Percentiles rank a stretch among this genome's conserved stretches.
These are phyloP conservation scores for Thumatha senex DNA, from an alignment of 2,888 invertebrate genomes.

Conservation along the genomic window DNA sequence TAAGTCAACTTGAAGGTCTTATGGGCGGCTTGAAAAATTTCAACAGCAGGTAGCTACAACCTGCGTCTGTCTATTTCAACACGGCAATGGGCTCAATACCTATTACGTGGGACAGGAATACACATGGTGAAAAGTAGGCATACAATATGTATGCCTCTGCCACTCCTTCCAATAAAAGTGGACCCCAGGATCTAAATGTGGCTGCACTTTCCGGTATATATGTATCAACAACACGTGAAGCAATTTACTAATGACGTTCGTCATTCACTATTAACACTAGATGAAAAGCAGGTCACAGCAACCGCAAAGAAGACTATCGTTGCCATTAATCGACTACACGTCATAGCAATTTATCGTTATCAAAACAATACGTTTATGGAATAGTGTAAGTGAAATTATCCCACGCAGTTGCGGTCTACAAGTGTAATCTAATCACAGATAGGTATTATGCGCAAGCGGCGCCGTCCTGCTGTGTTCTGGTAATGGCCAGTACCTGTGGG, in stretches of 20 bases:
- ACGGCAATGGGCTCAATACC: too few relatives aligned
- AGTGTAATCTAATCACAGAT: conserved; percentile 38
- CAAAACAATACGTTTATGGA: conserved; percentile 12
- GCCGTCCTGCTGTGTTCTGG: conserved; percentile 25
- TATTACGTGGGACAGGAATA: too few relatives aligned
- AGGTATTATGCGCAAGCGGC: conserved; percentile 15
- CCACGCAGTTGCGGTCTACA: conserved; percentile 40
- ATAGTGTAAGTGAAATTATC: conserved; percentile 39
- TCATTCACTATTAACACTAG: neutral
- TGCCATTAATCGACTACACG: neutral
- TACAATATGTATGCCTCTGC: too few relatives aligned
- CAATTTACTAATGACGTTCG: neutral
- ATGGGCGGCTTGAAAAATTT: too few relatives aligned
- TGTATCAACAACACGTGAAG: too few relatives aligned
- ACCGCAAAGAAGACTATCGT: neutral
- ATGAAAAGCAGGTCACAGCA: neutral
- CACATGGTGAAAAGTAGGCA: too few relatives aligned
- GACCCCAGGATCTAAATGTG: too few relatives aligned
- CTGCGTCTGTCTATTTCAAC: too few relatives aligned
- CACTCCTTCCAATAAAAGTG: too few relatives aligned
- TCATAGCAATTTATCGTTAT: conserved; percentile 4
- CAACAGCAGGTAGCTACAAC: too few relatives aligned
- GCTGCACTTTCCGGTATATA: too few relatives aligned
- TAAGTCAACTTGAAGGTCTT: too few relatives aligned
- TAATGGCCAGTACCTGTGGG: conserved; percentile 37